Evolutionary conservation across 2,888 invertebrate genomes (phyloP), one percentile per base, ranked within the genome.

Genomic region (Thumatha senex): DNA sequence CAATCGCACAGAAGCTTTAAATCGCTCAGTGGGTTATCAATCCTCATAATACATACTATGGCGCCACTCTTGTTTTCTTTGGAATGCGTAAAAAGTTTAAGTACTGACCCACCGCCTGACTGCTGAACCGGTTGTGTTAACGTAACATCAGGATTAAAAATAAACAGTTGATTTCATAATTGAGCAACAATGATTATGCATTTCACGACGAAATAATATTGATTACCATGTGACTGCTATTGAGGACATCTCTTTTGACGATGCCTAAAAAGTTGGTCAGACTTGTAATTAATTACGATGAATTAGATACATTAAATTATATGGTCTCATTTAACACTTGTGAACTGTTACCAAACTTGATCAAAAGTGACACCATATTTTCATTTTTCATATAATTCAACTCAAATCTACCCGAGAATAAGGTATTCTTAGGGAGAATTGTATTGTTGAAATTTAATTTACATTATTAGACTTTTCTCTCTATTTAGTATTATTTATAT

Each of bases 51-150:
- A 54, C 52, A 52, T 54, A 48, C 46, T 64, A n/a, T n/a, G n/a
- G n/a, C n/a, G n/a, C n/a, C n/a, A 77, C 79, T 80, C 73, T 82
- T 75, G 67, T 68, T 80, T 81, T 82, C 78, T 56, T 74, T 58
- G 80, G 80, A 75, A 77, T 79, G 76, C 70, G 57, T 51, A 56
- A 55, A 70, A 76, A 73, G 70, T 48, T 53, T 59, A 66, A 67
- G 34, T 7, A 44, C 33, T 48, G 53, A 52, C 51, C 43, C 51
- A 51, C 48, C 36, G 55, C 47, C 56, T 56, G 61, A 40, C 46
- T 14, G 44, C 35, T 14, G 34, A 53, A 63, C 68, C 67, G 74
- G 74, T 73, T 60, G 53, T 64, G 57, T 56, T 63, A 51, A 63
- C 71, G 69, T 72, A 67, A 75, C 61, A 61, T 60, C 59, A 54